These are phyloP conservation scores for Rhynchomys soricoides DNA, from an alignment of 2,113 vertebrate species.

Conservation along the genomic window DNA sequence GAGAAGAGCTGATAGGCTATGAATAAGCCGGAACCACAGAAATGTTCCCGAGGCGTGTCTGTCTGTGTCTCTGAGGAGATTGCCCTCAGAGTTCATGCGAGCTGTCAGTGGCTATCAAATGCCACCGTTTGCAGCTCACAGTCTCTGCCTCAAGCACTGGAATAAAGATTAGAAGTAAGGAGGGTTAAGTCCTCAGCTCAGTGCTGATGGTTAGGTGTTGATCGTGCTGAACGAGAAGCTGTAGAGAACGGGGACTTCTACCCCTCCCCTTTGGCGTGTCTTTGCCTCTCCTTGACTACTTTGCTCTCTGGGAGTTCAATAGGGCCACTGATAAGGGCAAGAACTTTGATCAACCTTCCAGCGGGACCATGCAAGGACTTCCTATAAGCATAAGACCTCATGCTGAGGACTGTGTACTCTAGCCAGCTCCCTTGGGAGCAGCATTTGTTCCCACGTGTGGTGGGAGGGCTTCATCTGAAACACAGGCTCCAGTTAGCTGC, in stretches of 20 bases:
- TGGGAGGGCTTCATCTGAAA: background rate
- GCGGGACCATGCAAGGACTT: background rate
- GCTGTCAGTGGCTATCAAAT: background rate
- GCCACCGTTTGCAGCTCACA: background rate
- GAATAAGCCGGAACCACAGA: background rate
- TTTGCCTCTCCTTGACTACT: background rate
- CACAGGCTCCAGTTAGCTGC: background rate
- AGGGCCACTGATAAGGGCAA: background rate
- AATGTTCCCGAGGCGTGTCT: background rate
- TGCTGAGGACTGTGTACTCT: background rate
- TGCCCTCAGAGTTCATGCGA: background rate
- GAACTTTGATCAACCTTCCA: background rate
- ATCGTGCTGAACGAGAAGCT: background rate
- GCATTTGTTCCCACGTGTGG: background rate
- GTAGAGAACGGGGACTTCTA: rapidly evolving
- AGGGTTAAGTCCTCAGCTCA: background rate
- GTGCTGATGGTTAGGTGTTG: background rate
- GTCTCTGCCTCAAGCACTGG: background rate
- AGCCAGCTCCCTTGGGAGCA: background rate
- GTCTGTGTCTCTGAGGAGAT: background rate
- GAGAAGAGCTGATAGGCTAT: background rate
- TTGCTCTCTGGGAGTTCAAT: background rate
- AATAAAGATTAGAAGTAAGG: background rate
- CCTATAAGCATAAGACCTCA: background rate
- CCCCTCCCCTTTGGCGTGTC: background rate